Conservation (phyloP, 2,797 vertebrate species). For the Malacoctenus gilli region DNA sequence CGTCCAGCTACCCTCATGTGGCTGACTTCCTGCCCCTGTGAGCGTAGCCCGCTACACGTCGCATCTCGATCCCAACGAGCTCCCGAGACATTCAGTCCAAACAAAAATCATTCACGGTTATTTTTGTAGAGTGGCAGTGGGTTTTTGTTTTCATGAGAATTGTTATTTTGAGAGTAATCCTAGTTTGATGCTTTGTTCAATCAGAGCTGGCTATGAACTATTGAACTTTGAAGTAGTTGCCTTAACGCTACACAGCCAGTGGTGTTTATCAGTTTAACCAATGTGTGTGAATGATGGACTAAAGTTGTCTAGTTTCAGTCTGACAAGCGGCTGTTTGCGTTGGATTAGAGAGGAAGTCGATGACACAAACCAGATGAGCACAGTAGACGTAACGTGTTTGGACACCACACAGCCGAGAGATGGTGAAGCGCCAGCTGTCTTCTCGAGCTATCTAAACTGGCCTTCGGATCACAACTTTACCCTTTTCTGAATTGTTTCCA, state of each 20-base stretch:
- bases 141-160: conserved; percentile 29
- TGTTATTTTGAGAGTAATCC: conserved; percentile 25
- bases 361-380: conserved; percentile 39
- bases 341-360: conserved; percentile 17
- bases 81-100: conserved; percentile 27
- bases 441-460: conserved; percentile 29
- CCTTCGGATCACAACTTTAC: conserved; percentile 33
- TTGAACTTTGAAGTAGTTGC: conserved; percentile 65
- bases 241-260: conserved; percentile 60
- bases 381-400: conserved; percentile 33
- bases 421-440: conserved; percentile 18
- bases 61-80: conserved; percentile 31
- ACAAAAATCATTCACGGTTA: conserved; percentile 23
- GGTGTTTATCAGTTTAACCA: conserved; percentile 38
- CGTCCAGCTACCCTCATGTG: conserved; percentile 31
- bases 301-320: conserved; percentile 20
- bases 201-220: conserved; percentile 43
- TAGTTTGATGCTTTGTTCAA: conserved; percentile 34
- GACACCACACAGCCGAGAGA: conserved; percentile 22
- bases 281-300: conserved; percentile 31
- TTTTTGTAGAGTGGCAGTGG: conserved; percentile 17
- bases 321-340: conserved; percentile 11
- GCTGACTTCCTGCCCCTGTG: conserved; percentile 37
- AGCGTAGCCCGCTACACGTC: conserved; percentile 35
- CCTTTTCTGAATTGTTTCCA: conserved; percentile 30